Evolutionary conservation across 2,113 vertebrate genomes (phyloP).

Genomic region (Gadus chalcogrammus): DNA sequence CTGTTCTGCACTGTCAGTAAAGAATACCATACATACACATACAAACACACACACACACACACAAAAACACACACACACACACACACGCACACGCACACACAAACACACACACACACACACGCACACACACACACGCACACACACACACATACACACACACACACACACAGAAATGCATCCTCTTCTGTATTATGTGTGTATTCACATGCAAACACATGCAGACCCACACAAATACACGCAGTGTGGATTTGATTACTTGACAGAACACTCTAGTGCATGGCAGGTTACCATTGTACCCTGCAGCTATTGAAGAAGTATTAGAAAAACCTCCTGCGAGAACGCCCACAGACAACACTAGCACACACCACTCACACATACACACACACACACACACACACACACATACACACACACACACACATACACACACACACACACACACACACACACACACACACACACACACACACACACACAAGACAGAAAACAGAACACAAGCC

Average conservation of each 20-base stretch:
- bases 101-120: background rate
- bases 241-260: background rate
- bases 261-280: conserved; percentile 30
- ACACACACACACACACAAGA: too few relatives aligned
- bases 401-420: too few relatives aligned
- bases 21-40: conserved; percentile 9
- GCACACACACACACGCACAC: background rate
- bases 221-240: background rate
- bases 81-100: background rate
- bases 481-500: background rate
- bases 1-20: conserved; percentile 33
- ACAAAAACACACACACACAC: background rate
- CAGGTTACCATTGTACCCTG: conserved; percentile 11
- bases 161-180: background rate
- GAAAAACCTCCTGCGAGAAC: conserved; percentile 5
- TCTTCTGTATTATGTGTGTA: too few relatives aligned
- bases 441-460: too few relatives aligned
- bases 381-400: too few relatives aligned
- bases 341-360: background rate
- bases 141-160: background rate
- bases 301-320: background rate
- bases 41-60: conserved; percentile 10
- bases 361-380: too few relatives aligned
- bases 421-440: too few relatives aligned
- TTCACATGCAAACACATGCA: background rate